Percentiles rank a stretch among this genome's conserved stretches.
Evolutionary conservation across 2,797 vertebrate genomes (phyloP).

Genomic region (Glossophaga mutica): DNA sequence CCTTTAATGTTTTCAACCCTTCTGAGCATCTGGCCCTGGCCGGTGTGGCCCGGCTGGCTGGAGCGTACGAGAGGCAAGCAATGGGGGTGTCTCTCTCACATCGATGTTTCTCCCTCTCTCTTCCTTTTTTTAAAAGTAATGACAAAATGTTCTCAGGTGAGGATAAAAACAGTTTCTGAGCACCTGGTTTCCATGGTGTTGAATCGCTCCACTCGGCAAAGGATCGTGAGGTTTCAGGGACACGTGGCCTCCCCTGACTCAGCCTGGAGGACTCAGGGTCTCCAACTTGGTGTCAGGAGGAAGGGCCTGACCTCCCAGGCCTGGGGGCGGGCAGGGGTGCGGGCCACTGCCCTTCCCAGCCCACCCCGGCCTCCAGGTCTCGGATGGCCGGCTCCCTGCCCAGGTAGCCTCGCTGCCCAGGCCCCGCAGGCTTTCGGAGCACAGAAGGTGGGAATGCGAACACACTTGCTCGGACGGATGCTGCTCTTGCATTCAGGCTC

Average conservation of each 20-base stretch:
- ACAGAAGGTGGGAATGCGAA: background rate
- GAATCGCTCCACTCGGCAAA: background rate
- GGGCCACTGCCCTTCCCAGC: no score
- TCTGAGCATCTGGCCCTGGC: no score
- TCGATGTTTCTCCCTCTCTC: no score
- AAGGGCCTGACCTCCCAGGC: background rate
- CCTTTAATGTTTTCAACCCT: background rate
- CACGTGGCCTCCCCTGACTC: background rate
- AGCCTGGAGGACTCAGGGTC: background rate
- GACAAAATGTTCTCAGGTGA: background rate
- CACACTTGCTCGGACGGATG: background rate
- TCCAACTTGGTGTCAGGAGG: background rate
- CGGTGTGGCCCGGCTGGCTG: no score
- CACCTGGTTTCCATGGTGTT: background rate
- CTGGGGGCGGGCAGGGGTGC: background rate
- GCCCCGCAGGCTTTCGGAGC: background rate
- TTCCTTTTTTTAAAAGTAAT: background rate
- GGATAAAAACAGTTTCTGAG: background rate
- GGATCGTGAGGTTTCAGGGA: background rate
- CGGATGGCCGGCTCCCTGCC: background rate
- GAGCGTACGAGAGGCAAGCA: no score
- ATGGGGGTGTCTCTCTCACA: no score
- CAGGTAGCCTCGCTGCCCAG: background rate
- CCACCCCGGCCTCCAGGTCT: background rate
- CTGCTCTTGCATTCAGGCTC: background rate